Percentiles rank a stretch among this genome's conserved stretches.
Conservation (phyloP, 2,113 vertebrate genomes). For the Otolemur garnettii region DNA sequence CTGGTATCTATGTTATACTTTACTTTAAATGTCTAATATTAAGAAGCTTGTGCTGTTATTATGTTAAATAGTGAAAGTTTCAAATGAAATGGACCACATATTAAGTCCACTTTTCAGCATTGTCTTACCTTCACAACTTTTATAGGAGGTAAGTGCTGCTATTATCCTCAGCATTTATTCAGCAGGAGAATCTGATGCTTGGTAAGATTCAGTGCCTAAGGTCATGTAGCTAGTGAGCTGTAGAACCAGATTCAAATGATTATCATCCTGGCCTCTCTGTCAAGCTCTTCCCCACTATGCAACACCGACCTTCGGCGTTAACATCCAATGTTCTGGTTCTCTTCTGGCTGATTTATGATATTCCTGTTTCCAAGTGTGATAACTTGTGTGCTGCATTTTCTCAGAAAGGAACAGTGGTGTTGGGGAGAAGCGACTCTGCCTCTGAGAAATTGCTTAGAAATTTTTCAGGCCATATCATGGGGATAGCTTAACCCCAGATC, state of each 20-base stretch:
- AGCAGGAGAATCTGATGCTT: neutral
- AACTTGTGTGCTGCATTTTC: neutral
- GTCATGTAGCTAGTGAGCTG: neutral
- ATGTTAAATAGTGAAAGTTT: neutral
- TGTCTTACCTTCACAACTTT: neutral
- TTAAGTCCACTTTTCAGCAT: neutral
- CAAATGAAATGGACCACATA: neutral
- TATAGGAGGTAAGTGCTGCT: neutral
- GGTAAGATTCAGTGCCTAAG: neutral
- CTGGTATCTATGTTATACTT: neutral
- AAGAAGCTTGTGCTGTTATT: neutral
- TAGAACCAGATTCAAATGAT: neutral
- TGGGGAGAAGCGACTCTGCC: neutral
- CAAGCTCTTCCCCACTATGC: neutral
- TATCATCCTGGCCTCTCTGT: neutral
- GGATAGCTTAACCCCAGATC: neutral
- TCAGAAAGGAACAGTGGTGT: neutral
- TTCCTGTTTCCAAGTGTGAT: neutral
- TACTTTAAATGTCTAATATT: conserved; percentile 7
- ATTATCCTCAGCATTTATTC: neutral
- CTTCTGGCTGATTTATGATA: neutral
- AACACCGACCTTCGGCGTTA: neutral
- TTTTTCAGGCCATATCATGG: neutral
- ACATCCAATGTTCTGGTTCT: neutral
- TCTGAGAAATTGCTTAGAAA: neutral